Base-by-base conservation (phyloP, 2,797 vertebrate genomes). In the Urosaurus nigricauda region DNA sequence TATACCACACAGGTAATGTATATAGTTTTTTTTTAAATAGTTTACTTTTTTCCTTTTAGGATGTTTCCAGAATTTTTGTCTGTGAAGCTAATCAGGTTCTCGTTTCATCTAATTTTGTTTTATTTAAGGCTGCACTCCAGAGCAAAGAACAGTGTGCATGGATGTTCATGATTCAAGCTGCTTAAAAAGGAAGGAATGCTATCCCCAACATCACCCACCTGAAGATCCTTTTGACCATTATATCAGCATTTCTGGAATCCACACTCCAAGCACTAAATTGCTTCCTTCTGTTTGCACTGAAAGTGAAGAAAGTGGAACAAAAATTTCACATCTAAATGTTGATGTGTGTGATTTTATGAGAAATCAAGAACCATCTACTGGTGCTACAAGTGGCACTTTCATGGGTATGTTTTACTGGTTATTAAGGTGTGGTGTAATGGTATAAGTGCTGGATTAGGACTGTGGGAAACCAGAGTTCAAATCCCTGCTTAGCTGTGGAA, bases 371-470 rank as follows among this genome's bases (percentile, higher is more conserved):
- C 92, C 95, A 29, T 91, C 94, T 2, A 88, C 96, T 0, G 1
- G 95, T 68, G 74, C 75, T 2, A 80, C 58, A 74, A 96, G 87
- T 87, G 97, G 94, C 93, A 97, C 97, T 87, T 98, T 98, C 95
- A 97, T 99, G 98, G 98, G 99, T 99, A 97, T 60, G 98, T 96
- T 93, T 75, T 77, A 86, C 19, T 24, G 74, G 0, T 26, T 89
- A 79, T 2, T 81, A 17, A 32, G 26, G 81, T 35, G 35, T 19
- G 9, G 71, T 82, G 60, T 29, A 12, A 13, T 68, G 29, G 65
- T 68, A 32, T 68, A 29, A 32, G 26, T 68, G 29, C 32, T 68
- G 65, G 9, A 68, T 3, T 32, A 68, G 11, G 65, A 12, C 65
- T 68, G 9, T 68, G 65, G 4, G 26, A 68, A 24, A 11, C 7